Percentiles rank a stretch among this genome's conserved stretches.
phyloP scores from a whole-genome alignment of 2,113 vertebrate genomes.

The Narcine bancroftii region DNA sequence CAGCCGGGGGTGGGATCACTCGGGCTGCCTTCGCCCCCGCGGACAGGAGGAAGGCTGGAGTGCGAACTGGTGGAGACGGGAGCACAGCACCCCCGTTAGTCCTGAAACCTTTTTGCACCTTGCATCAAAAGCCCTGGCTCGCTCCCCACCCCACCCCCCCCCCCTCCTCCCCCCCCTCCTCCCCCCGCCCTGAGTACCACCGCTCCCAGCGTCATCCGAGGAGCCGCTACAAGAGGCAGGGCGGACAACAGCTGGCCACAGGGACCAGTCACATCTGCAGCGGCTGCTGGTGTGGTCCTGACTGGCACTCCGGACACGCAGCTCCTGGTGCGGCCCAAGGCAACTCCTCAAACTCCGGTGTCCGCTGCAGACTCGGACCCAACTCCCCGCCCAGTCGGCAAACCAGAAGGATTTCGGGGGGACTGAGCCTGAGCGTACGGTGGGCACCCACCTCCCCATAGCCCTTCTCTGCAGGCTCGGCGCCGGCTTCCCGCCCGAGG shows the following conservation, averaged over 20 bases:
- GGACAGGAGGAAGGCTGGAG: not conserved
- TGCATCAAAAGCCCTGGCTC: not conserved
- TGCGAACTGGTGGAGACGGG: not conserved
- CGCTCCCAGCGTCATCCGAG: conserved; percentile 10
- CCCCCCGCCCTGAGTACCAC: not conserved
- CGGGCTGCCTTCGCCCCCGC: not conserved
- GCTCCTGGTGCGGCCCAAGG: no score
- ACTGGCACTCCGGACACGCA: no score
- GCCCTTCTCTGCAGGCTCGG: no score
- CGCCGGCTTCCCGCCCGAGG: not conserved
- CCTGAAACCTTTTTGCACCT: not conserved
- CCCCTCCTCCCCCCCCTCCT: not conserved
- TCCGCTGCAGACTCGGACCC: no score
- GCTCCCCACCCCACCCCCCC: not conserved
- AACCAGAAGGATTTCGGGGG: no score
- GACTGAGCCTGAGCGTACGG: no score
- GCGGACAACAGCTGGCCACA: not conserved
- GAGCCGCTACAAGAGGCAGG: conserved; percentile 4
- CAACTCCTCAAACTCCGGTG: no score
- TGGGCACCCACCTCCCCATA: no score
- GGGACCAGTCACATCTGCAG: not conserved
- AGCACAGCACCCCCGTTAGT: conserved; percentile 29
- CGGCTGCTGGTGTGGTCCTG: no score
- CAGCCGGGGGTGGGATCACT: not conserved
- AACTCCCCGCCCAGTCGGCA: no score